Percentiles rank a stretch among this genome's conserved stretches.
phyloP scores from a whole-genome alignment of 2,113 vertebrate species.

The Lathamus discolor region DNA sequence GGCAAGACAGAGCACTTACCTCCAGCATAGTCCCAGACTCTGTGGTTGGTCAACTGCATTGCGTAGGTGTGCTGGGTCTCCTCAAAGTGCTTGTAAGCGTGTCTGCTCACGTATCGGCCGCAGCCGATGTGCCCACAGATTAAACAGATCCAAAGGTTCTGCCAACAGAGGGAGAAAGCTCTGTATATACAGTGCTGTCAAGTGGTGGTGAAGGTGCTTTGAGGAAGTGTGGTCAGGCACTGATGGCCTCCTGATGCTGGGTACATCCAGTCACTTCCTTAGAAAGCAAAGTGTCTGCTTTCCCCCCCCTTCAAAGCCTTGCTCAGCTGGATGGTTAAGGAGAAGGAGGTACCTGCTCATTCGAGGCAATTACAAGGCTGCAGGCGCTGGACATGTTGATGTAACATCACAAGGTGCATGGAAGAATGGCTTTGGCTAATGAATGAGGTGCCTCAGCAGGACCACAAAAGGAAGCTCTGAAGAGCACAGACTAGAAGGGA shows the following conservation, averaged over 20 bases:
- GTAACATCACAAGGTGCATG: too few relatives aligned
- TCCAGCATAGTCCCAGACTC: conserved; percentile 98
- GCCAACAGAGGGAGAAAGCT: neutral
- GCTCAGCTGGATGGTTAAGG: neutral
- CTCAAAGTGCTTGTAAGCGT: conserved; percentile 98
- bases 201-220: neutral
- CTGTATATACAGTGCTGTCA: neutral
- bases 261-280: neutral
- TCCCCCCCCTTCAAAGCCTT: neutral
- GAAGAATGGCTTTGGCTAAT: neutral
- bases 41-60: conserved; percentile 98
- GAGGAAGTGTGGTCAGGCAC: fast-evolving
- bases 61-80: conserved; percentile 98
- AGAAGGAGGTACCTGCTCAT: neutral
- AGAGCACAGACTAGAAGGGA: neutral
- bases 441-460: neutral
- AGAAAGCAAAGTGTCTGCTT: fast-evolving
- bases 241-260: fast-evolving
- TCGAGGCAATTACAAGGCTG: neutral
- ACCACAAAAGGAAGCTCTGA: neutral
- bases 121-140: conserved; percentile 98
- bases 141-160: conserved; percentile 99
- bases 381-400: neutral
- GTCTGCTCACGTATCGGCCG: conserved; percentile 93
- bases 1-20: conserved; percentile 65